phyloP scores from a whole-genome alignment of 2,113 vertebrate genomes.

The Ophthalmolycus amberensis region DNA sequence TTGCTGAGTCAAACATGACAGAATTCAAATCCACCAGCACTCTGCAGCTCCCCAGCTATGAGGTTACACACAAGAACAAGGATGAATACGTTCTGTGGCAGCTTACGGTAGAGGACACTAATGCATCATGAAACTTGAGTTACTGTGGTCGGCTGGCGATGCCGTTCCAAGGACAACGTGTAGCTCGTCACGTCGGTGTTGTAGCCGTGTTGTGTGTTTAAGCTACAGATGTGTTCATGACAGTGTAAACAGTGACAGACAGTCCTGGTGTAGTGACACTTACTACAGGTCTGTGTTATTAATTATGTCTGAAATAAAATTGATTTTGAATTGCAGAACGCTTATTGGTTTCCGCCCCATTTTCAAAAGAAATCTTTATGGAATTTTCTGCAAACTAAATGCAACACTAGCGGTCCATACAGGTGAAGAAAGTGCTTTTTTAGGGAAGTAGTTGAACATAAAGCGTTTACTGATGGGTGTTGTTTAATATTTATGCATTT shows the following conservation, averaged over 20 bases:
- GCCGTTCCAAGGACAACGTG: constrained; percentile 32
- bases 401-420: neutral
- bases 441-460: neutral
- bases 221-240: neutral
- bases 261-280: neutral
- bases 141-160: constrained; percentile 33
- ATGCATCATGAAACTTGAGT: constrained; percentile 54
- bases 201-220: constrained; percentile 17
- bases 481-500: neutral
- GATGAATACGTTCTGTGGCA: constrained; percentile 25
- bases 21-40: constrained; percentile 35
- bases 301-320: constrained; percentile 16
- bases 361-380: neutral
- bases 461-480: neutral
- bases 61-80: constrained; percentile 25
- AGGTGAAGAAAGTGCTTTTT: neutral
- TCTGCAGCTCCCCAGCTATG: constrained; percentile 21
- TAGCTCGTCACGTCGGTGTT: constrained; percentile 28
- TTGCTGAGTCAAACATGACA: constrained; percentile 41
- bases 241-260: neutral
- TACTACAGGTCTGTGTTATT: neutral
- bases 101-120: constrained; percentile 39
- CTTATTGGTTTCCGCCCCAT: neutral
- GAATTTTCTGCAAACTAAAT: neutral
- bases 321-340: neutral